phyloP scores from a whole-genome alignment of 2,888 invertebrate species.

The Rambutsinella grinnellia region DNA sequence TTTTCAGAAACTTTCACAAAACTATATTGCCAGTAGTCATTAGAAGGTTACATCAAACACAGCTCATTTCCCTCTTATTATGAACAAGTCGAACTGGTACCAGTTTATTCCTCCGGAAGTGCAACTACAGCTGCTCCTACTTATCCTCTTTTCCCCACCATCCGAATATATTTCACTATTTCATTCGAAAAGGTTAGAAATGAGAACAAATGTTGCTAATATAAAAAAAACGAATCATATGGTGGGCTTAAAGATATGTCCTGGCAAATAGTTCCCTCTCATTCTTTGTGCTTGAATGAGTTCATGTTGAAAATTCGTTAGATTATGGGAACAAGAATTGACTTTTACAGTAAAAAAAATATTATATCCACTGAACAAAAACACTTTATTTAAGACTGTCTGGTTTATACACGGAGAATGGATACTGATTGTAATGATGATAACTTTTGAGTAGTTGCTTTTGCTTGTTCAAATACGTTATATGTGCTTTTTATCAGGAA shows the following conservation, averaged over 20 bases:
- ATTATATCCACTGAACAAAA: background rate
- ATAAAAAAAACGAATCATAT: background rate
- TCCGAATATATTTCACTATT: background rate
- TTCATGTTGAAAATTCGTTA: conserved; percentile 2
- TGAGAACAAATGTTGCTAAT: background rate
- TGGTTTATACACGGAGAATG: too few relatives aligned
- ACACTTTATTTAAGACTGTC: too few relatives aligned
- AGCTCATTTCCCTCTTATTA: conserved; percentile 10
- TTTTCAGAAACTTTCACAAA: background rate
- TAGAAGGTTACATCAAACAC: too few relatives aligned
- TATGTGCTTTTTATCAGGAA: background rate
- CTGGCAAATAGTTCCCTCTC: background rate
- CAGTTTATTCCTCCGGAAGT: conserved; percentile 63
- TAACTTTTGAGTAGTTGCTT: background rate
- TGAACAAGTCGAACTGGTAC: conserved; percentile 29
- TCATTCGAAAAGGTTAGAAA: background rate
- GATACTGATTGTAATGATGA: background rate
- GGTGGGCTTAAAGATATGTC: background rate
- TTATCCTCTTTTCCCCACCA: conserved; percentile 21
- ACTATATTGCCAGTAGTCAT: conserved; percentile 6
- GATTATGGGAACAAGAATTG: background rate
- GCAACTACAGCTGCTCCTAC: conserved; percentile 61
- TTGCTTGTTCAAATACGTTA: background rate
- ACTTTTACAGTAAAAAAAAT: background rate
- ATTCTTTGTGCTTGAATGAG: conserved; percentile 3